Evolutionary conservation across 2,888 invertebrate species (phyloP), one percentile per base, ranked within the genome.

Genomic region (Eilema depressum): DNA sequence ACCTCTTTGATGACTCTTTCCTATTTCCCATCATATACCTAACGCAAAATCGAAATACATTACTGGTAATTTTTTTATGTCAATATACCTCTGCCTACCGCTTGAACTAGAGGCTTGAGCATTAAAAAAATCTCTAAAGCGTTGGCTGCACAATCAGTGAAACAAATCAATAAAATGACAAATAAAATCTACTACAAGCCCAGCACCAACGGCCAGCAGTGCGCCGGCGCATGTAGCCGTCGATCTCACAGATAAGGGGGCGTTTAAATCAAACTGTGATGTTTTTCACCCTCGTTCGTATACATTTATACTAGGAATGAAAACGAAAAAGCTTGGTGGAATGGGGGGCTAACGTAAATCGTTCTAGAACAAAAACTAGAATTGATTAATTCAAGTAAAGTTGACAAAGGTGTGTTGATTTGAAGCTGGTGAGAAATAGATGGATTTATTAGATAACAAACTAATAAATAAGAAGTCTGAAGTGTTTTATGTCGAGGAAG

Each of bases 231-330:
- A 82, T 83, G 83, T 84, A 89, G 89, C 88, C 82, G 73, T 77
- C 79, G 83, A 88, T 90, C 90, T 87, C 82, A 56, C 68, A 80
- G 90, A 90, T 90, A 91, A 91, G 84, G 75, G 25, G 78, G 71
- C 74, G 88, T 90, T 91, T 92, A 93, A 94, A 93, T 93, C 93
- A 93, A 92, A 91, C 88, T 82, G 80, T 77, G 71, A 80, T 82
- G 88, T 94, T 95, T 93, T 94, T 94, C 91, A 87, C 80, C 80
- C 86, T 84, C 88, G 93, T 94, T 92, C 86, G 89, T 94, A 95
- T 95, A 95, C 94, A 95, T 94, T 93, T 92, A 95, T 88, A 82
- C 94, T 93, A 93, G 90, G 92, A 93, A 94, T 94, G 93, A 94
- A 92, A 84, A 78, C 89, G 91, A 93, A 95, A 92, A 93, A 91